phyloP scores from a whole-genome alignment of 2,797 vertebrate species.

The Chloroceryle inda region DNA sequence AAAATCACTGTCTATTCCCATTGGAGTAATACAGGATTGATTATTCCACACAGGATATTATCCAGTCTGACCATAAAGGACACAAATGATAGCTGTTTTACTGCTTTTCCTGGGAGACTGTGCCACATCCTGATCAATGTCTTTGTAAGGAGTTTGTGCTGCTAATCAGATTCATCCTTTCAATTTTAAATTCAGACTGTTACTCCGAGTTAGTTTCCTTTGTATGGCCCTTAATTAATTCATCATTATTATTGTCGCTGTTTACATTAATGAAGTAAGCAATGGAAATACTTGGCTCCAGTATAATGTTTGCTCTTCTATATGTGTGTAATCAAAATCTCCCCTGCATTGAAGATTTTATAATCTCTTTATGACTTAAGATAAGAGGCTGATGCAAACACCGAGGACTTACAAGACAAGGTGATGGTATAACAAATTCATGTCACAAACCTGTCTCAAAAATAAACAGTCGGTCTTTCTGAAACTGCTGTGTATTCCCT shows the following conservation, averaged over 20 bases:
- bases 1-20: slow-evolving; percentile 30
- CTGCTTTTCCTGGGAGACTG: not conserved
- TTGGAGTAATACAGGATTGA: slow-evolving; percentile 10
- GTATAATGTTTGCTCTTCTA: not conserved
- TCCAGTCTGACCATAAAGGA: slow-evolving; percentile 14
- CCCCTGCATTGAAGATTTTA: not conserved
- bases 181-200: not conserved
- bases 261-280: slow-evolving; percentile 18
- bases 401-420: not conserved
- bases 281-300: not conserved
- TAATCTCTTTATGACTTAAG: not conserved
- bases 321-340: not conserved
- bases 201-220: not conserved
- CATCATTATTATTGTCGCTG: not conserved
- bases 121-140: not conserved
- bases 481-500: not conserved
- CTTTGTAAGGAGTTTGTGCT: not conserved
- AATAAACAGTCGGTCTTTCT: not conserved
- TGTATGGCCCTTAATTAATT: not conserved
- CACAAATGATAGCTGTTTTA: not conserved
- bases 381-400: not conserved
- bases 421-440: not conserved
- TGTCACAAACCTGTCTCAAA: not conserved
- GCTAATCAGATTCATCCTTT: not conserved
- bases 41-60: slow-evolving; percentile 11